phyloP scores from a whole-genome alignment of 1,140 invertebrate species.

The Tyrophagus putrescentiae region DNA sequence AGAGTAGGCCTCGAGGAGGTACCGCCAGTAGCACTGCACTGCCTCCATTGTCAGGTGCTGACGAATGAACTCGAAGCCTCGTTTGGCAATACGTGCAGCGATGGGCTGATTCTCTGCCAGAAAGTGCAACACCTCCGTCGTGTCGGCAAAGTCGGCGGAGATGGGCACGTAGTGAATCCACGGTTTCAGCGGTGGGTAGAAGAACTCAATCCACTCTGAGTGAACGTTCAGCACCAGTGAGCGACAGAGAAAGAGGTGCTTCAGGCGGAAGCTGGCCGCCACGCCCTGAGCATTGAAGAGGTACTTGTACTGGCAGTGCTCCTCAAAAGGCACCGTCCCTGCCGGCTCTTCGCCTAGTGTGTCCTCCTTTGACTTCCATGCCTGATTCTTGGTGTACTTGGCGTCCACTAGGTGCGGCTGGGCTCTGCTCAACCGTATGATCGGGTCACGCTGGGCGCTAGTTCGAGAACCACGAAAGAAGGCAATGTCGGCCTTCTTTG shows the following conservation, averaged over 20 bases:
- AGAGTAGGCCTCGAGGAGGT: constrained; percentile 57
- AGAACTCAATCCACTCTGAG: constrained; percentile 88
- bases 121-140: constrained; percentile 58
- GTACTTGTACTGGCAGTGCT: constrained; percentile 68
- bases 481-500: constrained; percentile 52
- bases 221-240: constrained; percentile 92
- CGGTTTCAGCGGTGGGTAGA: constrained; percentile 73
- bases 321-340: constrained; percentile 68
- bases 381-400: constrained; percentile 93
- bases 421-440: constrained; percentile 67
- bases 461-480: constrained; percentile 92
- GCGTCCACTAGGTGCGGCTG: constrained; percentile 67
- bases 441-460: constrained; percentile 67
- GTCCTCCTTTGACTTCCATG: constrained; percentile 82
- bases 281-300: constrained; percentile 92
- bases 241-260: constrained; percentile 83
- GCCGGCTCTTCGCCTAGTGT: constrained; percentile 68
- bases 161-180: constrained; percentile 94
- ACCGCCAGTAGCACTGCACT: constrained; percentile 72
- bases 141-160: constrained; percentile 44
- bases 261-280: constrained; percentile 89
- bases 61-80: constrained; percentile 63
- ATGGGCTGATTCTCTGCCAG: constrained; percentile 57
- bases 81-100: constrained; percentile 60
- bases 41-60: constrained; percentile 66